Percentiles rank a stretch among this genome's conserved stretches.
Evolutionary conservation across 2,888 invertebrate genomes (phyloP).

Genomic region (Tenthredo notha): DNA sequence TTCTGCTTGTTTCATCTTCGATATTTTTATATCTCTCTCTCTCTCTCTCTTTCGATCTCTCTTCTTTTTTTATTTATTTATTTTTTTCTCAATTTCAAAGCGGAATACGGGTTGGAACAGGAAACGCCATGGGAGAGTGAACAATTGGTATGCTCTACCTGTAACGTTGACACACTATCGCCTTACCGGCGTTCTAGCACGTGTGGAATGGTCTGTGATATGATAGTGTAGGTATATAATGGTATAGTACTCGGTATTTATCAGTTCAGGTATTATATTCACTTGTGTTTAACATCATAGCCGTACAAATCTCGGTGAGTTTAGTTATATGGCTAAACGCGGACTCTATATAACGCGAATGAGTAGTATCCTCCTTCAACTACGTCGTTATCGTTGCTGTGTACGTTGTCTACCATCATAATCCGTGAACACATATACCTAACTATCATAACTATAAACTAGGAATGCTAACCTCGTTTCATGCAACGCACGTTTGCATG

Average conservation of each 20-base stretch:
- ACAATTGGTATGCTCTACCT: conserved; percentile 65
- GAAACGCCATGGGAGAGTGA: conserved; percentile 73
- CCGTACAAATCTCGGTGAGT: neutral
- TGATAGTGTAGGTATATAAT: neutral
- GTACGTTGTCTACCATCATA: neutral
- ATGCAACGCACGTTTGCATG: conserved; percentile 32
- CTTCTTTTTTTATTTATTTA: conserved; percentile 7
- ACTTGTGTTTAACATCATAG: conserved; percentile 14
- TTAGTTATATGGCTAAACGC: conserved; percentile 22
- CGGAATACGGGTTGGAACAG: conserved; percentile 69
- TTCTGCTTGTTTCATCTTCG: conserved; percentile 10
- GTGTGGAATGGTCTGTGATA: conserved; percentile 8
- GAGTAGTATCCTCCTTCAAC: neutral
- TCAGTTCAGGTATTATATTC: neutral
- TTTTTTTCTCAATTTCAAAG: conserved; percentile 62
- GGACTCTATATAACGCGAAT: neutral
- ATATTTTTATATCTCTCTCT: neutral
- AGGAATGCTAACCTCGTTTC: conserved; percentile 31
- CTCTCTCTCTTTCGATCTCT: conserved; percentile 29
- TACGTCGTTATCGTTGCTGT: neutral
- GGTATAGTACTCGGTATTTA: neutral
- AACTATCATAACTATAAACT: neutral
- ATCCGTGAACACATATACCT: neutral
- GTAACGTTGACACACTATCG: conserved; percentile 53
- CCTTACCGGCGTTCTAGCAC: conserved; percentile 21